Evolutionary conservation across 2,888 invertebrate species (phyloP).

Genomic region (Apamea epomidion): DNA sequence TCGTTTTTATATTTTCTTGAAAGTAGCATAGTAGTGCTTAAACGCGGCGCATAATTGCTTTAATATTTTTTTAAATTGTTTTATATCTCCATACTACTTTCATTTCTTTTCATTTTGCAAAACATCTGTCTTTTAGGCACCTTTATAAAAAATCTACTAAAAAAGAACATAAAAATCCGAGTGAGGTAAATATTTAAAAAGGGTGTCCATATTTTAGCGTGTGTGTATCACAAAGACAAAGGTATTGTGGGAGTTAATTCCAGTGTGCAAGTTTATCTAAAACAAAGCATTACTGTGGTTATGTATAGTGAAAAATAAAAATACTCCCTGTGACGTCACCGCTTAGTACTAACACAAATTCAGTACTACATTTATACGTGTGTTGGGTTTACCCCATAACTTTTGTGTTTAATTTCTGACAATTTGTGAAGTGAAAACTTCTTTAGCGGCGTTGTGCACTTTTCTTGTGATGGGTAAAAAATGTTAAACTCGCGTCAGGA

Average conservation of each 20-base stretch:
- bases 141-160: conserved; percentile 17
- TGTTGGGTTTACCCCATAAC: background rate
- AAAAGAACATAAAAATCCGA: conserved; percentile 31
- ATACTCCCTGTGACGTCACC: conserved; percentile 25
- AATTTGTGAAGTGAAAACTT: too few relatives aligned
- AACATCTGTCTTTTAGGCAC: background rate
- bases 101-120: background rate
- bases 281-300: conserved; percentile 46
- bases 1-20: background rate
- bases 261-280: conserved; percentile 43
- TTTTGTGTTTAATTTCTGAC: background rate
- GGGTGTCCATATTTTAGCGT: conserved; percentile 44
- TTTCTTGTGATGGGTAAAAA: too few relatives aligned
- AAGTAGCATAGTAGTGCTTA: background rate
- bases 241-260: conserved; percentile 45
- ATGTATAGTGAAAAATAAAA: conserved; percentile 39
- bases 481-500: too few relatives aligned
- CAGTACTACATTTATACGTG: background rate
- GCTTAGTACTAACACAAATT: conserved; percentile 21
- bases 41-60: background rate
- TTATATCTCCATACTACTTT: background rate
- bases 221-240: conserved; percentile 58
- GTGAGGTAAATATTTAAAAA: conserved; percentile 51
- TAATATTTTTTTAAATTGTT: background rate
- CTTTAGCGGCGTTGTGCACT: too few relatives aligned